These are phyloP conservation scores for Archivesica marissinica DNA, from an alignment of 1,140 invertebrate species.

Conservation along the genomic window DNA sequence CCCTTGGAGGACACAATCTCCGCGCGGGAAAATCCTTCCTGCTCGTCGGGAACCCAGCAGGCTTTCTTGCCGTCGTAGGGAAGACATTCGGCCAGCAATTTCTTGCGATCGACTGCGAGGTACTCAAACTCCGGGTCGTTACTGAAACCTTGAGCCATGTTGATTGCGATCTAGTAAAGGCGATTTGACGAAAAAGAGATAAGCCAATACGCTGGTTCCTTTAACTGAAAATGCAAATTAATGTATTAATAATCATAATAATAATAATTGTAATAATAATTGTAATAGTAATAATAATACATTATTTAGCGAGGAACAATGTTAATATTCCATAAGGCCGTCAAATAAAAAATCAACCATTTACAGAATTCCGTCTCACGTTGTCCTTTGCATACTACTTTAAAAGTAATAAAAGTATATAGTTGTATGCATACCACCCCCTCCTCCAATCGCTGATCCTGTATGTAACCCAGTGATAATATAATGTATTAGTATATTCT, in stretches of 20 bases:
- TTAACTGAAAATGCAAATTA: constrained; percentile 29
- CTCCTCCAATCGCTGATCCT: no score
- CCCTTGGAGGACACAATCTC: constrained; percentile 99
- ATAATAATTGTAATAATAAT: background rate
- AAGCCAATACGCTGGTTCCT: constrained; percentile 47
- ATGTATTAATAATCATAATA: no score
- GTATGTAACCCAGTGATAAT: no score
- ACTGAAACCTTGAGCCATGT: constrained; percentile 45
- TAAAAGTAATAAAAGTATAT: no score
- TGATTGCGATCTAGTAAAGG: background rate
- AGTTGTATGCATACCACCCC: no score
- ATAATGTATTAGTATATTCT: no score
- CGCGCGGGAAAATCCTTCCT: constrained; percentile 98
- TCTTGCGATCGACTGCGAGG: constrained; percentile 80
- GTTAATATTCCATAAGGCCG: no score
- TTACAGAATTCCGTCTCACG: no score
- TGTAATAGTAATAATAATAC: no score
- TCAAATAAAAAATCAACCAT: no score
- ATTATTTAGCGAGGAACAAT: no score
- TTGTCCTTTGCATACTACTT: no score
- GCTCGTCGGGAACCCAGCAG: constrained; percentile 99
- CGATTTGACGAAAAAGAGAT: background rate
- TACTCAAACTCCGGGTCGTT: constrained; percentile 81
- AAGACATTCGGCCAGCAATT: constrained; percentile 78
- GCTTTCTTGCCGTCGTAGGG: constrained; percentile 98